Evolutionary conservation across 2,113 vertebrate species (phyloP).

Genomic region (Mola mola): DNA sequence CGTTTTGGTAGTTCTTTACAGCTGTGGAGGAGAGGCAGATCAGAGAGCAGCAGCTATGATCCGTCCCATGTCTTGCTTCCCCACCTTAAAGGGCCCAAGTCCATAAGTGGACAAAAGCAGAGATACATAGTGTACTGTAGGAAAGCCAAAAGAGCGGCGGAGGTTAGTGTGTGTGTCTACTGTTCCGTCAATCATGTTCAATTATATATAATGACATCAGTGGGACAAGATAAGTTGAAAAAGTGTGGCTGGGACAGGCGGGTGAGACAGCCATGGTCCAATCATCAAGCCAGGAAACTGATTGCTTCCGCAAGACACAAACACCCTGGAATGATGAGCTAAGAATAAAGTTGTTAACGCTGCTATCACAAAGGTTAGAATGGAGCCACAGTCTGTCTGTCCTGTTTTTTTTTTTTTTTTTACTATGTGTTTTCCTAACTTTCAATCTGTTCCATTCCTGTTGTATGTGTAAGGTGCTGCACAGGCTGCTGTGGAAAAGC

Average conservation of each 20-base stretch:
- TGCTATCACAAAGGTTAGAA: constrained; percentile 69
- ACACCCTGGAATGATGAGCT: constrained; percentile 64
- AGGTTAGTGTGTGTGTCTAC: constrained; percentile 35
- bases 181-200: constrained; percentile 61
- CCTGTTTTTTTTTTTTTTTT: no score
- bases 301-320: constrained; percentile 69
- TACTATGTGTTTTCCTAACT: no score
- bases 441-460: background rate
- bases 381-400: constrained; percentile 51
- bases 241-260: constrained; percentile 20
- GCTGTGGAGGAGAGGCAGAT: constrained; percentile 53
- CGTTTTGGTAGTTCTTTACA: constrained; percentile 36
- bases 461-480: no score
- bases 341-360: constrained; percentile 74
- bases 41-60: constrained; percentile 55
- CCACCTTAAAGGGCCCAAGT: constrained; percentile 31
- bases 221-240: constrained; percentile 41
- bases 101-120: constrained; percentile 72
- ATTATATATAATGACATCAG: constrained; percentile 69
- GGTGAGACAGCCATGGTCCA: constrained; percentile 47
- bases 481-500: no score
- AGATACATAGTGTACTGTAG: constrained; percentile 47
- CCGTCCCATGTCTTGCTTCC: constrained; percentile 41
- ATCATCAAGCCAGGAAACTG: constrained; percentile 66
- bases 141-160: constrained; percentile 33